A percentile compares a stretch with the other conserved stretches of the same genome.
Conservation (phyloP, 2,113 vertebrate species). For the Lophura nycthemera region DNA sequence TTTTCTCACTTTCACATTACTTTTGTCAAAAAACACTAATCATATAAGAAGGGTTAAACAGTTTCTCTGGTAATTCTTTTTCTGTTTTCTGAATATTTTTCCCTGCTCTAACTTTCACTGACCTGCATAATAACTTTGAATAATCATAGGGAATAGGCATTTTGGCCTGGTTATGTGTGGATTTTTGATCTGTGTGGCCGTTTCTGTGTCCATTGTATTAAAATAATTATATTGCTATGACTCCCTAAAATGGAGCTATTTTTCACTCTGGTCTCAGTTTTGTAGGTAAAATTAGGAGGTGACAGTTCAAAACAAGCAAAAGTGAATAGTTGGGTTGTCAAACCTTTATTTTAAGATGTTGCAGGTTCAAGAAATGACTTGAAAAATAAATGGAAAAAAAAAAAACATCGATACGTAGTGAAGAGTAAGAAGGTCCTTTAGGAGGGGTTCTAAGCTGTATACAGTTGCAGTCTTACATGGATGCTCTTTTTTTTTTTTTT, state of each 20-base stretch:
- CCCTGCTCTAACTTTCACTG: neutral
- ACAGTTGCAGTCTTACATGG: neutral
- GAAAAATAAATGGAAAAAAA: neutral
- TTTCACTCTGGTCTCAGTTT: neutral
- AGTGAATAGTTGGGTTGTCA: neutral
- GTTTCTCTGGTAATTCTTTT: neutral
- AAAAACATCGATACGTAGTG: neutral
- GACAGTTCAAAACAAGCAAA: neutral
- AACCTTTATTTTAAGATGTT: neutral
- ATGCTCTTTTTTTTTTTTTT: neutral
- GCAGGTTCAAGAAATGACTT: neutral
- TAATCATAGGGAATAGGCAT: neutral
- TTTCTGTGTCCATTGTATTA: neutral
- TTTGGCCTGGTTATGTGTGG: neutral
- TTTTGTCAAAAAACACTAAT: neutral
- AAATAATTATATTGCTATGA: neutral
- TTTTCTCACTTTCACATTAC: neutral
- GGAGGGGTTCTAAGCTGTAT: neutral
- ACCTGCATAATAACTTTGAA: neutral
- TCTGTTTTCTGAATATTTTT: neutral
- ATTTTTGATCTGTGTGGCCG: neutral
- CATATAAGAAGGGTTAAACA: neutral
- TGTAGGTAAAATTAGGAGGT: neutral
- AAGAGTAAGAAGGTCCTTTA: neutral
- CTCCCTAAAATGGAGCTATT: neutral